A percentile compares a stretch with the other conserved stretches of the same genome.
Conservation (phyloP, 2,113 vertebrate genomes). For the Elaphurus davidianus region DNA sequence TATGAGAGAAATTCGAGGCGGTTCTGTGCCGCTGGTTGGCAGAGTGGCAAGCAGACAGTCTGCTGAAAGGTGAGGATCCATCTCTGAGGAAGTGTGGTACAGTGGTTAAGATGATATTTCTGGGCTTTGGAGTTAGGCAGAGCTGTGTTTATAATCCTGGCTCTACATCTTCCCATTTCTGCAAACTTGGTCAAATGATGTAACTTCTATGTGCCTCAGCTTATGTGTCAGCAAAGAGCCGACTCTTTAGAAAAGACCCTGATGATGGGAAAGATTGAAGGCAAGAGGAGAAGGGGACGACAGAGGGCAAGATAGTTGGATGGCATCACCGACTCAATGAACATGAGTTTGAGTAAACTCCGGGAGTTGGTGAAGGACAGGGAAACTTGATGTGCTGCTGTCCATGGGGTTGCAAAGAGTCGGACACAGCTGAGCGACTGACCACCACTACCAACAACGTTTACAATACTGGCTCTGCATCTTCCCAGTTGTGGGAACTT, state of each 20-base stretch:
- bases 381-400: background rate
- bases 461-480: background rate
- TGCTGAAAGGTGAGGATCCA: background rate
- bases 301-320: background rate
- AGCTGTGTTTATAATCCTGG: background rate
- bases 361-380: background rate
- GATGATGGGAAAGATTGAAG: background rate
- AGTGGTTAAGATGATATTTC: background rate
- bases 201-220: background rate
- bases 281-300: background rate
- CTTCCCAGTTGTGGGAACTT: background rate
- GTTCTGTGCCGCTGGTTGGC: background rate
- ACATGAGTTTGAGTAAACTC: background rate
- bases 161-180: background rate
- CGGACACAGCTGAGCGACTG: background rate
- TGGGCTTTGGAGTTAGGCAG: background rate
- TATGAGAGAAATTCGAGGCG: background rate
- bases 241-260: background rate
- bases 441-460: background rate
- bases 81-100: background rate
- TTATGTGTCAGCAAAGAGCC: background rate
- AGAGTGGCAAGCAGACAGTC: background rate
- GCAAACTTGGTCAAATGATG: background rate
- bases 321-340: background rate
- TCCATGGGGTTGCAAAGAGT: background rate